A percentile compares a stretch with the other conserved stretches of the same genome.
Conservation (phyloP, 2,113 vertebrate genomes). For the Dipodomys ordii region DNA sequence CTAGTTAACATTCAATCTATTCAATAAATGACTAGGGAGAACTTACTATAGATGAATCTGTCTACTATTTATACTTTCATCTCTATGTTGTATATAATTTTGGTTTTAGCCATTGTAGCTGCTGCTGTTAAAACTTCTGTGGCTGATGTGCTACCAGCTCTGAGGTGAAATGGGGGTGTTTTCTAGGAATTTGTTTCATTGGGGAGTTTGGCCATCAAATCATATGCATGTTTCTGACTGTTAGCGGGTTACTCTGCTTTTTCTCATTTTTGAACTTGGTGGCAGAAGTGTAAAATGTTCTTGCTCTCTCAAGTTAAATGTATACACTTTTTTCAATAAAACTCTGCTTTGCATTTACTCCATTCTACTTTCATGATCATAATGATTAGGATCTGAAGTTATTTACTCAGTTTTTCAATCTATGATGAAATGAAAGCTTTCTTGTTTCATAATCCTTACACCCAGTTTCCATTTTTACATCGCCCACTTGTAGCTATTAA, state of each 20-base stretch:
- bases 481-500: constrained; percentile 65
- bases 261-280: neutral
- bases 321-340: neutral
- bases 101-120: neutral
- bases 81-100: neutral
- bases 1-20: neutral
- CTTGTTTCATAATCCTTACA: neutral
- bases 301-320: neutral
- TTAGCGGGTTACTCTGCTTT: neutral
- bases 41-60: neutral
- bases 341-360: neutral
- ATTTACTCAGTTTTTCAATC: constrained; percentile 21
- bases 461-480: constrained; percentile 44
- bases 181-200: neutral
- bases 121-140: neutral
- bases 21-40: neutral
- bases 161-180: neutral
- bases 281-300: neutral
- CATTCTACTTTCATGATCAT: neutral
- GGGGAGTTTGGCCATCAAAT: neutral
- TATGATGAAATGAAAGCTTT: constrained; percentile 35
- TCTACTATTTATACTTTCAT: neutral
- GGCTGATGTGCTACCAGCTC: neutral
- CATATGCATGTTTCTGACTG: neutral
- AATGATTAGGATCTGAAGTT: neutral